A percentile compares a stretch with the other conserved stretches of the same genome.
phyloP scores from a whole-genome alignment of 2,113 vertebrate genomes.

The Pleuronectes platessa region DNA sequence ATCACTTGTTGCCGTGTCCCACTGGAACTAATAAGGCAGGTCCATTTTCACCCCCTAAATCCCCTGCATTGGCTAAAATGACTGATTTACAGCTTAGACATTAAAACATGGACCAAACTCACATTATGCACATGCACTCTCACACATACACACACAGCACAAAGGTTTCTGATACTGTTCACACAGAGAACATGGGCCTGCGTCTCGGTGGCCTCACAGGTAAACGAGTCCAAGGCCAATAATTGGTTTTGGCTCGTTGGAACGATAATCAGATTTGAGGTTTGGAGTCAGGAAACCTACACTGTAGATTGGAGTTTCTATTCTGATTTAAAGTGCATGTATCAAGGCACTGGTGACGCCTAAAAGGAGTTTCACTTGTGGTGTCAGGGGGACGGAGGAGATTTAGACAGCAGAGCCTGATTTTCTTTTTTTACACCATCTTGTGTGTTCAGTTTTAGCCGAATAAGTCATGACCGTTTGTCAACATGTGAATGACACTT shows the following conservation, averaged over 20 bases:
- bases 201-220: constrained; percentile 44
- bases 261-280: constrained; percentile 40
- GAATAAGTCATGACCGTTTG: neutral
- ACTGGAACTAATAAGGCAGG: constrained; percentile 84
- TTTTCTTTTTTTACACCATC: neutral
- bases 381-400: constrained; percentile 7
- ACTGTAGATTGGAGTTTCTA: constrained; percentile 14
- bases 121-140: constrained; percentile 58
- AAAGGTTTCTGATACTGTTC: constrained; percentile 60
- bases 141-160: constrained; percentile 60
- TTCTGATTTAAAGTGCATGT: constrained; percentile 36
- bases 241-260: constrained; percentile 45
- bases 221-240: constrained; percentile 47
- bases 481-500: neutral
- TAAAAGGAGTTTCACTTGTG: constrained; percentile 1
- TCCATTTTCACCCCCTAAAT: constrained; percentile 84
- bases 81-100: constrained; percentile 82
- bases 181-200: constrained; percentile 30
- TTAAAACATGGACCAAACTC: constrained; percentile 75
- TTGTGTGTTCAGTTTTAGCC: neutral
- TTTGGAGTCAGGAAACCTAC: constrained; percentile 20
- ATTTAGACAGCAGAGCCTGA: neutral
- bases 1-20: constrained; percentile 77
- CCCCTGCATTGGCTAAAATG: constrained; percentile 74
- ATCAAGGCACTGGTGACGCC: neutral